These are phyloP conservation scores for Nematolebias whitei DNA, from an alignment of 2,113 vertebrate genomes.

Conservation along the genomic window DNA sequence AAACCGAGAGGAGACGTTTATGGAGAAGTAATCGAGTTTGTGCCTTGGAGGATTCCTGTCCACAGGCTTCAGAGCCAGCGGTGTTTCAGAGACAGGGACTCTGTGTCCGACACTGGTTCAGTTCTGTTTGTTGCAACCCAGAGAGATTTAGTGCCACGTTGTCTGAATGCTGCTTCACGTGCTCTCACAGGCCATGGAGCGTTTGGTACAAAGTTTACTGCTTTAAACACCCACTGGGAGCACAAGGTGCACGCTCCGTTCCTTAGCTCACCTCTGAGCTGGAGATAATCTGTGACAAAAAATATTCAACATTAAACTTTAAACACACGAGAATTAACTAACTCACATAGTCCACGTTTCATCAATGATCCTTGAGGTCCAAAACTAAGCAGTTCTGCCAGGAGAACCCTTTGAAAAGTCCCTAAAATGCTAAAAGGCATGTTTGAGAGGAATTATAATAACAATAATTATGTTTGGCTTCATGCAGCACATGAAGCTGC, in stretches of 20 bases:
- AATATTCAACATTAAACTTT: no score
- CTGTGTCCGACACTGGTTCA: constrained; percentile 12
- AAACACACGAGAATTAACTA: no score
- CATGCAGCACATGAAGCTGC: background rate
- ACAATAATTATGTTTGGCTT: no score
- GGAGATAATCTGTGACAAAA: no score
- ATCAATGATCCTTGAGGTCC: background rate
- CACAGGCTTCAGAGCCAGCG: background rate
- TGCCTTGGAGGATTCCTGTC: background rate
- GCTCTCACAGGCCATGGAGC: constrained; percentile 13
- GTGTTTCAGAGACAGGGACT: constrained; percentile 14
- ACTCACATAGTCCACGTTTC: no score
- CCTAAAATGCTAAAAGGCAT: background rate
- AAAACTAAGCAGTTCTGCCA: background rate
- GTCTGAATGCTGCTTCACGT: constrained; percentile 3
- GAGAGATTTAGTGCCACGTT: constrained; percentile 18
- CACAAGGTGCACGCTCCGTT: no score
- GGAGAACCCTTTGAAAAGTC: background rate
- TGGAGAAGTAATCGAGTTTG: background rate
- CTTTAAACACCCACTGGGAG: no score
- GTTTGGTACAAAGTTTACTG: no score
- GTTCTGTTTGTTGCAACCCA: constrained; percentile 29
- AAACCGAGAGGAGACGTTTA: constrained; percentile 8
- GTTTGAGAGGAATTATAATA: background rate
- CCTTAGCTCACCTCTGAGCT: no score